Evolutionary conservation across 2,888 invertebrate genomes (phyloP).

Genomic region (Idaea dimidiata): DNA sequence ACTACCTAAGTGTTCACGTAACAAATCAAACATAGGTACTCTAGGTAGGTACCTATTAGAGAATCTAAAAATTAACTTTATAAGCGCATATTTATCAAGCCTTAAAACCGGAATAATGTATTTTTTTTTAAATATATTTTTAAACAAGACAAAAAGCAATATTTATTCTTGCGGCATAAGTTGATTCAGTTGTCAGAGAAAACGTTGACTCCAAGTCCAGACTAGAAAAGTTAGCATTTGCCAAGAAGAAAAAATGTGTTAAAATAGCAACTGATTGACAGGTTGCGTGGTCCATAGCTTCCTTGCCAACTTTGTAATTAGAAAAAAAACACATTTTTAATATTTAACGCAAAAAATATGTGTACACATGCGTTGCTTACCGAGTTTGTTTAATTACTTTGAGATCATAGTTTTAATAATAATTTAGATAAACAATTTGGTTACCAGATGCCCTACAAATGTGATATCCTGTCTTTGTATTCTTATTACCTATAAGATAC

Average conservation of each 20-base stretch:
- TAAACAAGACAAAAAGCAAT: conserved; percentile 46
- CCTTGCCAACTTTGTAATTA: conserved; percentile 79
- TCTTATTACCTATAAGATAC: conserved; percentile 5
- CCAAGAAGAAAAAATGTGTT: conserved; percentile 64
- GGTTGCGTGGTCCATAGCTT: conserved; percentile 59
- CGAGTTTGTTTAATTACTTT: conserved; percentile 49
- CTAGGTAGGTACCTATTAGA: too few relatives aligned
- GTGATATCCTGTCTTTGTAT: conserved; percentile 21
- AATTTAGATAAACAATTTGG: conserved; percentile 45
- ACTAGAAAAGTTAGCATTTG: conserved; percentile 57
- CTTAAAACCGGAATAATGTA: conserved; percentile 56
- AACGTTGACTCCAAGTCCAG: conserved; percentile 64
- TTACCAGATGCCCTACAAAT: conserved; percentile 45
- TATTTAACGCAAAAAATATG: conserved; percentile 44
- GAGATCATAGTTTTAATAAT: conserved; percentile 59
- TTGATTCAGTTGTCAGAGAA: conserved; percentile 70
- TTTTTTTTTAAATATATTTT: conserved; percentile 50
- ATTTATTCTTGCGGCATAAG: conserved; percentile 57
- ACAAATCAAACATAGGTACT: too few relatives aligned
- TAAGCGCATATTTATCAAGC: conserved; percentile 44
- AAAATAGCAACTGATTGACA: conserved; percentile 72
- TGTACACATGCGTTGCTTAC: conserved; percentile 53
- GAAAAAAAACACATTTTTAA: conserved; percentile 53
- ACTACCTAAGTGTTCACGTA: background rate
- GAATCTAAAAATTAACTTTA: background rate